Base-by-base conservation (phyloP, 2,113 vertebrate species). In the Catagonus wagneri region DNA sequence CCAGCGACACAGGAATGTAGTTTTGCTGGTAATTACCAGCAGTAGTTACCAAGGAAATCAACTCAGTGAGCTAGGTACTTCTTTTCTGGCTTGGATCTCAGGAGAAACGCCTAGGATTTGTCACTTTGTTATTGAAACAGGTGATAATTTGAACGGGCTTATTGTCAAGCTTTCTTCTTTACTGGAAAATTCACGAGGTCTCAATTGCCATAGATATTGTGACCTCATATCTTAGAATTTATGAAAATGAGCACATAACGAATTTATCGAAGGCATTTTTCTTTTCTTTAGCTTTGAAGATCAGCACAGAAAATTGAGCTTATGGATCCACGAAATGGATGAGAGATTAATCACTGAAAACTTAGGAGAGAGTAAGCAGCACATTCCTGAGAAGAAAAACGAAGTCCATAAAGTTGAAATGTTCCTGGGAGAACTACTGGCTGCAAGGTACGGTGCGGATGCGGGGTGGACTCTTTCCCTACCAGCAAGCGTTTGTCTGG, bases 331-430 rank as follows among this genome's bases (percentile, higher is more conserved):
- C 89, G 99, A 99, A 97, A 99, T 99, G 99, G 98, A 99, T 96
- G 98, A 99, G 97, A 99, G 98, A 85, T 98, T 99, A 96, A 99
- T 87, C 95, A 98, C 98, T 39, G 99, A 99, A 97, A 97, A 98
- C 74, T 96, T 98, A 90, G 99, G 98, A 78, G 99, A 99, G 89
- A 98, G 83, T 93, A 99, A 99, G 89, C 98, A 99, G 83, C 98
- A 98, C 95, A 94, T 98, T 95, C 97, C 98, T 19, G 99, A 99
- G 96, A 98, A 98, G 98, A 99, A 98, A 97, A 98, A 98, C 3
- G 99, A 99, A 97, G 98, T 99, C 87, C 99, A 99, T 93, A 99
- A 98, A 97, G 98, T 99, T 72, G 99, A 99, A 97, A 99, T 99
- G 97, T 99, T 99, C 93, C 98, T 99, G 84, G 99, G 98, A 96